Conservation (phyloP, 2,113 vertebrate species). For the Turnix velox region DNA sequence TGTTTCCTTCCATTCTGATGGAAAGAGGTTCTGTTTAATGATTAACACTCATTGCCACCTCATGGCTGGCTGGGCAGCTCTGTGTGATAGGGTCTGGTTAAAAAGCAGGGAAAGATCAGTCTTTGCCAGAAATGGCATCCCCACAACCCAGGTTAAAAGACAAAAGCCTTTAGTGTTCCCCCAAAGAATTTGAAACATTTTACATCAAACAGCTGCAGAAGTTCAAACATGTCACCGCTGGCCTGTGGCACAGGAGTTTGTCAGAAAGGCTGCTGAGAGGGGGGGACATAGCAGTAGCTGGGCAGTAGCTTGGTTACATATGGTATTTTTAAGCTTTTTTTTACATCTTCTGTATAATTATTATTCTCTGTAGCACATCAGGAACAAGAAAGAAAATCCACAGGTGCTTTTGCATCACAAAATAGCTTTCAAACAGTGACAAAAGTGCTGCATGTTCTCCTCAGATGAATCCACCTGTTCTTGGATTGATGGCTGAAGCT, state of each 20-base stretch:
- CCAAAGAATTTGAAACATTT: conserved; percentile 57
- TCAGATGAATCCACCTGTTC: not conserved
- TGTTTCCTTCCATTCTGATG: not conserved
- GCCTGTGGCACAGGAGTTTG: conserved; percentile 4
- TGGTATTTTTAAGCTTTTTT: not conserved
- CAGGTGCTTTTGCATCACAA: not conserved
- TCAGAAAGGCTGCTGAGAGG: not conserved
- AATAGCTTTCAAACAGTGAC: not conserved
- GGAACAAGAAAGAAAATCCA: not conserved
- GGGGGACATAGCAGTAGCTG: not conserved
- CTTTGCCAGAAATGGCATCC: conserved; percentile 3
- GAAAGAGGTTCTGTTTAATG: not conserved
- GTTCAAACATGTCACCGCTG: conserved; percentile 21
- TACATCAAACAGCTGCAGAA: conserved; percentile 40
- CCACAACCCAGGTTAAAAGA: not conserved
- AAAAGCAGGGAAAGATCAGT: not conserved
- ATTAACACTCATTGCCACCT: conserved; percentile 1
- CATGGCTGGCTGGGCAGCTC: not conserved
- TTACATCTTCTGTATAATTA: not conserved
- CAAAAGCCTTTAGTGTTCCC: conserved; percentile 54
- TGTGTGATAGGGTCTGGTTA: not conserved
- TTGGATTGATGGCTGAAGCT: not conserved
- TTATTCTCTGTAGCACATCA: not conserved
- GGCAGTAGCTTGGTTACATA: not conserved
- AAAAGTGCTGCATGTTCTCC: not conserved